These are phyloP conservation scores for Hydropsyche tenuis DNA, from an alignment of 1,140 invertebrate genomes.

Conservation along the genomic window DNA sequence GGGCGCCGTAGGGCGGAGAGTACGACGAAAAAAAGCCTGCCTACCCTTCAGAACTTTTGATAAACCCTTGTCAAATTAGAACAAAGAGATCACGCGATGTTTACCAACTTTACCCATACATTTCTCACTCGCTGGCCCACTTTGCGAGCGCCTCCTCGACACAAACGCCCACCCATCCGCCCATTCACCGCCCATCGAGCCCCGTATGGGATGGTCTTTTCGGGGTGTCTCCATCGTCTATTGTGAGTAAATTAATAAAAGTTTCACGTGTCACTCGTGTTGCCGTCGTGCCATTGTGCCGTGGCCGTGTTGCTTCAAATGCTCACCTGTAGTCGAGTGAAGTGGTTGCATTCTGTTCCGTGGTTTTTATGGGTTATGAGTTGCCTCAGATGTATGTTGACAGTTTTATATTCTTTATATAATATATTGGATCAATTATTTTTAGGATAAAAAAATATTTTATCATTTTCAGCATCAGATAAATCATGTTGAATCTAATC, in stretches of 20 bases:
- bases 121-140: conserved; percentile 36
- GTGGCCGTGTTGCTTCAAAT: conserved; percentile 16
- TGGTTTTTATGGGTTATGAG: not conserved
- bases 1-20: too few species aligned
- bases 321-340: not conserved
- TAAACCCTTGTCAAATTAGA: conserved; percentile 41
- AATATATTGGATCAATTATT: too few species aligned
- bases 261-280: conserved; percentile 36
- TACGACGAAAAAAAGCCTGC: conserved; percentile 11
- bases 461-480: too few species aligned
- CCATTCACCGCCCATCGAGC: not conserved
- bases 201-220: not conserved
- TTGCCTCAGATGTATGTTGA: too few species aligned
- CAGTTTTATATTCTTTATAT: too few species aligned
- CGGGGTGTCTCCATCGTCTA: conserved; percentile 1
- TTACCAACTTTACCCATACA: conserved; percentile 36
- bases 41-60: conserved; percentile 37
- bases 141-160: not conserved
- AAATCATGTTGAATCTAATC: too few species aligned
- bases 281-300: conserved; percentile 4
- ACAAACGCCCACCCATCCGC: not conserved
- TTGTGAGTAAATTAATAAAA: conserved; percentile 39
- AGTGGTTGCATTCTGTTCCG: conserved; percentile 1
- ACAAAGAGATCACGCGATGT: conserved; percentile 41
- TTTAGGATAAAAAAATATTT: too few species aligned